phyloP scores from a whole-genome alignment of 2,113 vertebrate genomes.

The human region DNA sequence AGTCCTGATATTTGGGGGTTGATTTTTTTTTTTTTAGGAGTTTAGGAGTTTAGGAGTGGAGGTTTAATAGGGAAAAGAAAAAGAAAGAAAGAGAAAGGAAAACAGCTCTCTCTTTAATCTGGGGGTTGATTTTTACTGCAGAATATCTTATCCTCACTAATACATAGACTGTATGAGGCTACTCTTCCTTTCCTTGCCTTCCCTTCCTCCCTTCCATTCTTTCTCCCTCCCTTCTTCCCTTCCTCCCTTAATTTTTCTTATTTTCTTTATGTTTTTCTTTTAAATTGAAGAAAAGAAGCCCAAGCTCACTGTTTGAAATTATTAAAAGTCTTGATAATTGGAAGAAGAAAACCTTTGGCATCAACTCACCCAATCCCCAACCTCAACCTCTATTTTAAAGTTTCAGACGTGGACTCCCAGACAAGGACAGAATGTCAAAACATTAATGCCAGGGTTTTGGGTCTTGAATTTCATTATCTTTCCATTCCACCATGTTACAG shows the following conservation, averaged over 20 bases:
- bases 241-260: neutral
- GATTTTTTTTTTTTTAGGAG: neutral
- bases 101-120: too few species aligned
- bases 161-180: neutral
- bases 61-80: too few species aligned
- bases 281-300: neutral
- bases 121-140: neutral
- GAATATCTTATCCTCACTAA: neutral
- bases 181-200: neutral
- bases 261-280: neutral
- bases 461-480: neutral
- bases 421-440: neutral
- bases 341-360: neutral
- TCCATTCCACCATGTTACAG: neutral
- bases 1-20: neutral
- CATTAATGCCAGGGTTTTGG: neutral
- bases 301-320: neutral
- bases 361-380: neutral
- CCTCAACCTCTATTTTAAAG: neutral
- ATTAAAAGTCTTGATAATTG: neutral
- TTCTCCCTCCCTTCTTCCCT: neutral
- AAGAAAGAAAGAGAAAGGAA: too few species aligned
- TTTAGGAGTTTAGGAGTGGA: too few species aligned
- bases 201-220: neutral
- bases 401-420: neutral